Percentiles rank a stretch among this genome's conserved stretches.
These are phyloP conservation scores for Aegypius monachus DNA, from an alignment of 2,113 vertebrate species.

Conservation along the genomic window DNA sequence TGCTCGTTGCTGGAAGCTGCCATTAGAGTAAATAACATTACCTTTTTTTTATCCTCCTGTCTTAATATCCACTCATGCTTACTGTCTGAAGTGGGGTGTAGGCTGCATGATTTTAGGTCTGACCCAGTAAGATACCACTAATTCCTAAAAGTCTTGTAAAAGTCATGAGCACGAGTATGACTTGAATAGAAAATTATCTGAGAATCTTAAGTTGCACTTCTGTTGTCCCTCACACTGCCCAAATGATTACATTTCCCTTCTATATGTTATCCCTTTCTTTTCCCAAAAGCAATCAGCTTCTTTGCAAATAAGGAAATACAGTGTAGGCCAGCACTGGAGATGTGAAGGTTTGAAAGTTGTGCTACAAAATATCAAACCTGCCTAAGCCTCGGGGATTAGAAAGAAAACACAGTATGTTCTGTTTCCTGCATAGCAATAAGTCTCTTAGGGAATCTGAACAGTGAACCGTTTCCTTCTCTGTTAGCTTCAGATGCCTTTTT, in stretches of 20 bases:
- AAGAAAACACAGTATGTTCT: not conserved
- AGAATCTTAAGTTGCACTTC: not conserved
- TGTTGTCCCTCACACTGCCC: not conserved
- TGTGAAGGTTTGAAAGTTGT: not conserved
- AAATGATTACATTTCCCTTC: not conserved
- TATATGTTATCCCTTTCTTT: not conserved
- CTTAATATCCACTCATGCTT: not conserved
- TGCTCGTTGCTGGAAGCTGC: not conserved
- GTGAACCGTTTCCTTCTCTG: not conserved
- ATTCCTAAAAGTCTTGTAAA: not conserved
- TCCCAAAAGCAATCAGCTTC: not conserved
- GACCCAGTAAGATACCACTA: not conserved
- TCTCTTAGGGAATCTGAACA: constrained; percentile 7
- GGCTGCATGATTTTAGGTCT: not conserved
- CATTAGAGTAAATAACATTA: not conserved
- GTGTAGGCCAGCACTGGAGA: not conserved
- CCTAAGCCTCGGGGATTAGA: constrained; percentile 4
- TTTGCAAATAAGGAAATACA: not conserved
- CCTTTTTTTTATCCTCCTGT: not conserved
- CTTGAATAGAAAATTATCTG: not conserved
- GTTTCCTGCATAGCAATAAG: not conserved
- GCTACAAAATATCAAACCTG: not conserved
- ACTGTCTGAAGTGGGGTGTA: not conserved
- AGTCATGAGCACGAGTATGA: not conserved
- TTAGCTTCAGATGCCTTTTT: not conserved